Percentiles rank a stretch among this genome's conserved stretches.
These are phyloP conservation scores for Neolamprologus cancellatus DNA, from an alignment of 2,113 vertebrate species.

Conservation along the genomic window DNA sequence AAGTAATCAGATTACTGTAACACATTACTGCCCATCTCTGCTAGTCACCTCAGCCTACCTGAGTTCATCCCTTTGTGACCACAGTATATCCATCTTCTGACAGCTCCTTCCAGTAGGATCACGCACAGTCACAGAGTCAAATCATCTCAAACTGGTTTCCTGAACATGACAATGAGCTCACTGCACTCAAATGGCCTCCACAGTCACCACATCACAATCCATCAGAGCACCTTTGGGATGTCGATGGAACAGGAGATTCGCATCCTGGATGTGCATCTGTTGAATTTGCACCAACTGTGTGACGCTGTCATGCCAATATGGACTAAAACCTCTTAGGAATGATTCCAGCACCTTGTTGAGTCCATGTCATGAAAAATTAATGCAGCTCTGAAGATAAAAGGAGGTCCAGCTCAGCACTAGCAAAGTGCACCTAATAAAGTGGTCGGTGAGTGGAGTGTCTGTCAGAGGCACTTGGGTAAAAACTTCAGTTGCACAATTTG, in stretches of 20 bases:
- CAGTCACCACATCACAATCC: background rate
- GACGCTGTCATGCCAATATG: background rate
- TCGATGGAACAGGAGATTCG: background rate
- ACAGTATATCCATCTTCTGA: background rate
- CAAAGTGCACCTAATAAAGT: background rate
- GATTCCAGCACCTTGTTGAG: background rate
- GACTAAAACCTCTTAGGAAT: background rate
- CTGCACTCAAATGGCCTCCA: background rate
- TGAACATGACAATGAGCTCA: background rate
- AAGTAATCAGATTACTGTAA: background rate
- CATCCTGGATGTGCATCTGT: fast-evolving
- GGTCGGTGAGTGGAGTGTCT: background rate
- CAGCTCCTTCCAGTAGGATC: background rate
- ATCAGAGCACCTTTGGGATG: background rate
- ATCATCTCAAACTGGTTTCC: background rate
- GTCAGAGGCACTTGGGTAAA: background rate
- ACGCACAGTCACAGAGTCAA: background rate
- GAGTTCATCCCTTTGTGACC: background rate
- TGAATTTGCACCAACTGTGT: background rate
- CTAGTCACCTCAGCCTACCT: background rate
- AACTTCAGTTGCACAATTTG: background rate
- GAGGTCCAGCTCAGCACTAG: background rate
- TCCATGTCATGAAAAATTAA: background rate
- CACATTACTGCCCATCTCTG: background rate
- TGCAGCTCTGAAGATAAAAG: background rate